A percentile compares a stretch with the other conserved stretches of the same genome.
Evolutionary conservation across 2,888 invertebrate species (phyloP).

Genomic region (Synanthedon andrenaeformis): DNA sequence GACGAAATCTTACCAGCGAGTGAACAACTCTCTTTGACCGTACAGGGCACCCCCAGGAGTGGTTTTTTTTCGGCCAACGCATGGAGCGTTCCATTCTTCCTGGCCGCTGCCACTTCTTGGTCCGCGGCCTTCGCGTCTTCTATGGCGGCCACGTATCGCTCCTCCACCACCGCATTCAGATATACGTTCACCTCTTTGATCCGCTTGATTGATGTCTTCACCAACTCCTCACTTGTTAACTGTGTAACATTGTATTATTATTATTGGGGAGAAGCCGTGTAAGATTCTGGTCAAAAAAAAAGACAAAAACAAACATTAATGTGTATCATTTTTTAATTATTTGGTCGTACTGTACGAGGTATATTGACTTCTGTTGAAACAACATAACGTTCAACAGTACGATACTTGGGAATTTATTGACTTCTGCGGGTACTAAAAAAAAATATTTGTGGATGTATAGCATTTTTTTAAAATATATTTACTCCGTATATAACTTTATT

Average conservation of each 20-base stretch:
- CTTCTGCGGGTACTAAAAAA: no score
- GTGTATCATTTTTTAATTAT: no score
- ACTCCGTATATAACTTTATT: no score
- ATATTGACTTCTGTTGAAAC: no score
- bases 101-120: constrained; percentile 28
- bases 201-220: constrained; percentile 72
- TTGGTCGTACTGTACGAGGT: no score
- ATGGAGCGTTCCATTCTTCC: constrained; percentile 29
- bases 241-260: constrained; percentile 32
- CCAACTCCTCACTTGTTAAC: constrained; percentile 72
- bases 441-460: no score
- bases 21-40: constrained; percentile 84
- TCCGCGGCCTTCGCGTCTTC: constrained; percentile 75
- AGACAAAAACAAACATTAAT: no score
- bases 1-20: constrained; percentile 70
- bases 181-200: constrained; percentile 74
- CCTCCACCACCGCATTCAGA: constrained; percentile 78
- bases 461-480: no score
- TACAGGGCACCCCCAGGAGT: constrained; percentile 83
- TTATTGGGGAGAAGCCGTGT: no score
- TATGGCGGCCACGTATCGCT: constrained; percentile 73
- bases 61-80: constrained; percentile 69
- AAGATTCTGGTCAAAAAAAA: no score
- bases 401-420: no score
- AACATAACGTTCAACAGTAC: no score